Evolutionary conservation across 2,888 invertebrate species (phyloP), one percentile per base, ranked within the genome.

Genomic region (Cetonia aurata): DNA sequence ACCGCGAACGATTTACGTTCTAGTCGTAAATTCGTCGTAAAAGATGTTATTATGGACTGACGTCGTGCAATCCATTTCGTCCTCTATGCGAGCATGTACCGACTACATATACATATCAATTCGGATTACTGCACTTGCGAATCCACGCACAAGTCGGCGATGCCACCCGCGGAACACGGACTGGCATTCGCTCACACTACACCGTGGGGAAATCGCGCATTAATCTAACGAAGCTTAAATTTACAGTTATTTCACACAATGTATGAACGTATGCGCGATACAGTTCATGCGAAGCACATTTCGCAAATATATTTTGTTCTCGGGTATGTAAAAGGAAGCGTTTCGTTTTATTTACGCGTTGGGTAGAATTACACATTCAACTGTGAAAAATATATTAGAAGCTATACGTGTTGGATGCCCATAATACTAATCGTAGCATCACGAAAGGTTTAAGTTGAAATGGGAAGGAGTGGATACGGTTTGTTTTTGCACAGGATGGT

Each of bases 211-310:
- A 25, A 25, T n/a, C n/a, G 48, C 33, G 15, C 48, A 62, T 62
- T 62, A 50, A 62, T 46, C 48, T 62, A 62, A 62, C 48, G 62
- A 62, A 62, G 48, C 48, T 48, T 62, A 48, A 62, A 48, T 62
- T 62, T 33, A 33, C 60, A 44, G 60, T 46, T 60, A 48, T 48
- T 48, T 62, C 31, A 25, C 9, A 56, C 25, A 25, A 25, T 25
- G 25, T 25, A 25, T 25, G 25, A 25, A 25, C 25, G 56, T 53
- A 13, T 53, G 44, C 37, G 13, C 33, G 42, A 25, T 59, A 9
- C 48, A 31, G 62, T 48, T 48, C 46, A 62, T 62, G 62, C 33
- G 31, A 25, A 48, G 48, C 46, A 62, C 62, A 48, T 62, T 62
- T 62, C 48, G 48, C 62, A 62, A n/a, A n/a, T 42, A 48, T 48